These are phyloP conservation scores for Chamaea fasciata DNA, from an alignment of 2,113 vertebrate species.

Conservation along the genomic window DNA sequence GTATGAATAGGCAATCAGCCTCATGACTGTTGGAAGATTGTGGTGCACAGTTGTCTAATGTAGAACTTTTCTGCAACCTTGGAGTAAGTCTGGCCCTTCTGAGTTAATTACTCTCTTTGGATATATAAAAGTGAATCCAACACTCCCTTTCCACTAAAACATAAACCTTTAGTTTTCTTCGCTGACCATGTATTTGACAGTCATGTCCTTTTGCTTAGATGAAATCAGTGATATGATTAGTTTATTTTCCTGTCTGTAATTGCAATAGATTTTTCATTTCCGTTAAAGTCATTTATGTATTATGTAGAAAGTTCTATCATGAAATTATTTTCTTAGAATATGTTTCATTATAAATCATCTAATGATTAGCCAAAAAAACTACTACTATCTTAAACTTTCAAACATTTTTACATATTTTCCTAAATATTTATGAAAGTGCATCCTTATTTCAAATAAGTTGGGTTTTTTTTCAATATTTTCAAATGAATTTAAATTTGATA, in stretches of 20 bases:
- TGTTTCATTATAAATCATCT: not conserved
- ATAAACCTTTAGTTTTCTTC: not conserved
- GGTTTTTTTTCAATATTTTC: not conserved
- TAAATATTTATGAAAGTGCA: not conserved
- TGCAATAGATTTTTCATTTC: not conserved
- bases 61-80: not conserved
- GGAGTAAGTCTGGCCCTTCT: not conserved
- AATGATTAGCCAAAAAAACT: not conserved
- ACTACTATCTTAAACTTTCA: not conserved
- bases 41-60: not conserved
- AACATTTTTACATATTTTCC: not conserved
- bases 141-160: not conserved
- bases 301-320: not conserved
- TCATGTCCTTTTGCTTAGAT: not conserved
- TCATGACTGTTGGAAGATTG: not conserved
- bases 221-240: not conserved
- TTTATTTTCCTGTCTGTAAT: not conserved
- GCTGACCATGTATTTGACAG: not conserved
- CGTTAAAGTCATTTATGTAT: not conserved
- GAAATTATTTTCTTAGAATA: not conserved
- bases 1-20: not conserved
- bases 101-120: not conserved
- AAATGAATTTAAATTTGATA: not conserved
- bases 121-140: not conserved
- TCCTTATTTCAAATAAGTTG: not conserved